Evolutionary conservation across 2,113 vertebrate species (phyloP), one percentile per base, ranked within the genome.

Genomic region (Clinocottus analis): DNA sequence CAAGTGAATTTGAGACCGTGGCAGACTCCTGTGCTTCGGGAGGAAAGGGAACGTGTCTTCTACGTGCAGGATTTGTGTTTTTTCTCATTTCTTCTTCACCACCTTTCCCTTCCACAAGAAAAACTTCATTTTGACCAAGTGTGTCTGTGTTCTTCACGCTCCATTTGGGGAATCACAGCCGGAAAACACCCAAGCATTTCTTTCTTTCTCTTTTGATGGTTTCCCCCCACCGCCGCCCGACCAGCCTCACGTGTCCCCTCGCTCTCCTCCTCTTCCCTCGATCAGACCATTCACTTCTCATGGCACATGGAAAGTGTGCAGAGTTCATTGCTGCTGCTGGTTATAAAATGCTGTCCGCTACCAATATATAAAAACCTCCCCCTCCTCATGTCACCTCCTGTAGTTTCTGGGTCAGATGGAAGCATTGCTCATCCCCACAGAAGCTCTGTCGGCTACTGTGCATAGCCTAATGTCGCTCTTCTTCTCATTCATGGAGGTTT

Each of bases 401-500:
- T 77, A 73, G 90, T 63, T 92, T 90, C 75, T 87, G 75, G 87
- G 88, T 92, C 83, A 78, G 70, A 29, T 73, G 67, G 62, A 41
- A 70, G 33, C 79, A 78, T 89, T 87, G 5, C 60, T 62, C 68
- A 60, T 86, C 82, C 53, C 33, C 75, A 74, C 73, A 84, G 74
- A 74, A 63, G 67, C 72, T 21, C 51, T 64, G 33, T 19, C 5
- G 65, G 63, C 84, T 74, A 75, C 81, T 85, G 79, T 79, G 84
- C 49, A 69, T 13, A 47, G 7, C 59, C 17, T 49, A 58, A 11
- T 56, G 39, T 78, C 58, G 3, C 41, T n/a, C 39, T 27, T 64
- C 25, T 43, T 35, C 27, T 43, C 3, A 62, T 29, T 65, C 72
- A 66, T 37, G 35, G 33, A 16, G 33, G 31, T 64, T 4, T 51